phyloP scores from a whole-genome alignment of 2,888 invertebrate species.

The Dasysyrphus tricinctus region DNA sequence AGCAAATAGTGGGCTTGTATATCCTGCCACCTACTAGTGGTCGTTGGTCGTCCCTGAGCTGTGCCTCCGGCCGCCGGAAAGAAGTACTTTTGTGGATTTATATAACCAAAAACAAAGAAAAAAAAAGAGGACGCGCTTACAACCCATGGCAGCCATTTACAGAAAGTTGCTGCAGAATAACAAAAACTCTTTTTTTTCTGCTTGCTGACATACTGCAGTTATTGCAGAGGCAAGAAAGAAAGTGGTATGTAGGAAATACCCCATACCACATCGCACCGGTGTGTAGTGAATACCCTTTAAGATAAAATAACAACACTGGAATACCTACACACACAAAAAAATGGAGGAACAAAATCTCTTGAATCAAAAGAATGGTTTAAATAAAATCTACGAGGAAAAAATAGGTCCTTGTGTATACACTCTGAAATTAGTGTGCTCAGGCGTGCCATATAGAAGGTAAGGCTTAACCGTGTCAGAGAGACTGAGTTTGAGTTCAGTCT shows the following conservation, averaged over 20 bases:
- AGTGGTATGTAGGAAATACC: conserved; percentile 14
- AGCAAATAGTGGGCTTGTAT: conserved; percentile 42
- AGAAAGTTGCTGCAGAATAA: conserved; percentile 54
- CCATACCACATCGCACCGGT: background rate
- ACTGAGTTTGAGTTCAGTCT: conserved; percentile 10
- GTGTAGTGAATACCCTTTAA: conserved; percentile 35
- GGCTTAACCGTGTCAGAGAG: conserved; percentile 59
- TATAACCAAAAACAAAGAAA: conserved; percentile 19
- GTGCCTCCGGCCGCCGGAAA: conserved; percentile 26
- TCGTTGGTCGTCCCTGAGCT: conserved; percentile 26
- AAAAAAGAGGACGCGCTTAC: conserved; percentile 26
- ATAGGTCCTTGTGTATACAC: conserved; percentile 42
- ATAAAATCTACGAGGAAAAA: conserved; percentile 38
- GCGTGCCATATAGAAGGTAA: conserved; percentile 22
- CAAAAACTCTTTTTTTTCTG: conserved; percentile 31
- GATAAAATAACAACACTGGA: conserved; percentile 26
- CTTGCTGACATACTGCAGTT: conserved; percentile 51
- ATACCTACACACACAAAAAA: background rate
- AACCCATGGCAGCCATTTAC: conserved; percentile 30
- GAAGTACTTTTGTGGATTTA: conserved; percentile 36
- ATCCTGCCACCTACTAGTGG: conserved; percentile 21
- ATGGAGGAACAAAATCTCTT: conserved; percentile 13
- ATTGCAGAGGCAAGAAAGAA: conserved; percentile 23
- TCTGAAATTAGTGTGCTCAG: conserved; percentile 59
- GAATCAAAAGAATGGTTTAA: conserved; percentile 43